Base-by-base conservation (phyloP, 2,797 vertebrate genomes). In the Fistularia tabacaria region DNA sequence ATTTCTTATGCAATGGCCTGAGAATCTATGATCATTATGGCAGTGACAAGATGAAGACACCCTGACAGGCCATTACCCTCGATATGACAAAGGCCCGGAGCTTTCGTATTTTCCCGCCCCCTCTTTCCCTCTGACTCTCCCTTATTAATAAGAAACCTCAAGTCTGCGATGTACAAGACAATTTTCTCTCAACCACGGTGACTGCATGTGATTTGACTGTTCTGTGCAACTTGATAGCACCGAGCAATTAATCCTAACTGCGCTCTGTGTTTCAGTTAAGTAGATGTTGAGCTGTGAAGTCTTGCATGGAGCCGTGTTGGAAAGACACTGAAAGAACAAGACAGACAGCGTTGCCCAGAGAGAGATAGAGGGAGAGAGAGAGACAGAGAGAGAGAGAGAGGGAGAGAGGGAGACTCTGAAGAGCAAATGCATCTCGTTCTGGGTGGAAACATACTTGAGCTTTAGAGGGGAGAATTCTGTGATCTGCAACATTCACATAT, bases 31-130 rank as follows among this genome's bases (percentile, higher is more conserved):
- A 77, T 85, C 81, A 77, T 82, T 78, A 85, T 69, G 38, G 12
- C 3, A 47, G 71, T 71, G 81, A 82, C 80, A 82, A 64, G 73
- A 85, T 86, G 78, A 85, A 83, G 85, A 85, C 50, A 47, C 81
- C 71, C 76, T 79, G 80, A 85, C 84, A 85, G 81, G 82, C 81
- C 77, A 85, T 86, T 88, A 85, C 62, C 81, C 79, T 82, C 78
- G 67, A 73, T 73, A 84, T 25, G 25, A 25, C 74, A 82, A 62
- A 51, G 64, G 15, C 70, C 70, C 63, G 14, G 60, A 79, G 51
- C 73, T 11, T 63, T 60, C 68, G 71, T 63, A 41, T 61, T 73
- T 38, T 40, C 51, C 12, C 14, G n/a, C 43, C n/a, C 43, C 11
- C 59, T 42, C 15, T 62, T 61, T 50, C 68, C 67, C 60, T 56